Base-by-base conservation (phyloP, 92 coral and sea anemone genomes). In the Epizoanthus rinbou region DNA sequence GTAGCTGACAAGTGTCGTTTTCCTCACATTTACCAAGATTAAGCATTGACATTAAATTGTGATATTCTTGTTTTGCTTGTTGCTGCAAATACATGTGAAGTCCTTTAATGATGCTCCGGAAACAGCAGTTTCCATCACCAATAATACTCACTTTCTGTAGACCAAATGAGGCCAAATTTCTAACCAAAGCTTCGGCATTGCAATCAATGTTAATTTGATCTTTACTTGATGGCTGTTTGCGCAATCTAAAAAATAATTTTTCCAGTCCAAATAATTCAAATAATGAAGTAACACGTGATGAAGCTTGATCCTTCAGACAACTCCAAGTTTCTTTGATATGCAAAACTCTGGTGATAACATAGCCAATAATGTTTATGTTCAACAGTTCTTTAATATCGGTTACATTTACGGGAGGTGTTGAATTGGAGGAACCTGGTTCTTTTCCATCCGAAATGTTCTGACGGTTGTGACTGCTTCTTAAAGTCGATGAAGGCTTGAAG, bases 71-170 rank as follows among this genome's bases (percentile, higher is more conserved):
- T 31, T 31, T 64, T 56, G 19, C 33, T 50, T 81, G 75, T 39
- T 66, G 17, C 47, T 68, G 17, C 24, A 41, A 33, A 37, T n/a
- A 3, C 4, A 23, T 23, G 53, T 39, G 68, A 21, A 81, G 64
- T 45, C 75, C 41, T 33, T 81, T 81, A 9, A 79, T 10, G 75
- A 79, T 33, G 53, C 57, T 79, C 18, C 76, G 18, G 39, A 79
- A 79, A 62, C 84, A 79, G 53, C 84, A 79, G 73, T 79, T 79
- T 59, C 84, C 84, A 79, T 79, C 75, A 16, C 84, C 84, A 60
- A 63, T 56, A 16, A 79, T 71, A 60, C 73, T 23, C 16, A 79
- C 75, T 31, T 79, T 79, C 33, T 19, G 15, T 7, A 79, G 73
- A 6, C 84, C 45, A 79, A 79, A 79, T 60, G 84, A 79, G 10